Conservation (phyloP, 2,113 vertebrate genomes). For the Ctenomys sociabilis region DNA sequence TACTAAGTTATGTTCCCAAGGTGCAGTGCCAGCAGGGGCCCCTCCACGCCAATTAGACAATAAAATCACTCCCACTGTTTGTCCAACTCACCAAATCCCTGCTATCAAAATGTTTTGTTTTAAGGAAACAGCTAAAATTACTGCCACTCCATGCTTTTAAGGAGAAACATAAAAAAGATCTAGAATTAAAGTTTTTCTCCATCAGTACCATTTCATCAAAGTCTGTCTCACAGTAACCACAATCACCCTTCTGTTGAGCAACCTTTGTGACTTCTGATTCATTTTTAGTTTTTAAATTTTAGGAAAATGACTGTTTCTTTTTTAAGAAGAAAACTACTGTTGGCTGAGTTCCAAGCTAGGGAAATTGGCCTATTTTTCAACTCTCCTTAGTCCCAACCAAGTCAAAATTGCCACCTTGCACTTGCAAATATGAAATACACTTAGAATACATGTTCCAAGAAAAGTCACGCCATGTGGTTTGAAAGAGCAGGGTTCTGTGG, state of each 20-base stretch:
- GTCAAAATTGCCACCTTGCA: conserved; percentile 67
- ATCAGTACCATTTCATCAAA: background rate
- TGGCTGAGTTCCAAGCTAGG: conserved; percentile 73
- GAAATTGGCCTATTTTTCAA: conserved; percentile 74
- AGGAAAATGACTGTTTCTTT: conserved; percentile 50
- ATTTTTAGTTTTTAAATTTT: conserved; percentile 75
- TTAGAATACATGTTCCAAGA: conserved; percentile 8
- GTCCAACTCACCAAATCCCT: conserved; percentile 26
- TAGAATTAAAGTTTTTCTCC: background rate
- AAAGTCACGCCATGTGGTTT: background rate
- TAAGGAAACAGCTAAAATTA: conserved; percentile 27
- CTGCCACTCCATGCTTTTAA: background rate
- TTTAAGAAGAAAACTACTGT: conserved; percentile 69
- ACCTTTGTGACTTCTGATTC: conserved; percentile 64
- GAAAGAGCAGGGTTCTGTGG: conserved; percentile 1
- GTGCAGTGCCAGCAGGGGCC: background rate
- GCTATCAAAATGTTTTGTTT: background rate
- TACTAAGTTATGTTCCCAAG: background rate
- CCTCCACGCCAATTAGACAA: background rate
- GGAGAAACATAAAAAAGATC: background rate
- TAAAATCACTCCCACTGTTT: background rate
- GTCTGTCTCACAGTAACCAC: conserved; percentile 54
- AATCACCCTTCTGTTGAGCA: conserved; percentile 20
- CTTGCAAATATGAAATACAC: conserved; percentile 48
- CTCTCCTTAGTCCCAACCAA: conserved; percentile 69